Evolutionary conservation across 2,113 vertebrate genomes (phyloP), one percentile per base, ranked within the genome.

Genomic region (Chionis minor): DNA sequence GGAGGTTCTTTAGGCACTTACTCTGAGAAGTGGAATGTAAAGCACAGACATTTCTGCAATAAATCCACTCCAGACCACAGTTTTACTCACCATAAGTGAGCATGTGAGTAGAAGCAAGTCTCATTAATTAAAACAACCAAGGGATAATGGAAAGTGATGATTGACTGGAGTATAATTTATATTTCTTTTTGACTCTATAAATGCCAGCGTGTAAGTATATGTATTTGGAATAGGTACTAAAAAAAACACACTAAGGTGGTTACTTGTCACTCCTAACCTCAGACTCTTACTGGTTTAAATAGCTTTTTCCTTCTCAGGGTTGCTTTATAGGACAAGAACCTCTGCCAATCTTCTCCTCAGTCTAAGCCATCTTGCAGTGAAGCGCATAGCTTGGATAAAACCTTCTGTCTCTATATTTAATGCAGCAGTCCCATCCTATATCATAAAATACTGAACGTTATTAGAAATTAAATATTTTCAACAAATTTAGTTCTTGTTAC

Each of bases 401-500:
- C 4, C 14, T 52, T 86, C 6, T 47, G 22, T 49, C 4, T 56
- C 6, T 24, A 19, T 67, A 55, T 80, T 51, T 72, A 83, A 44
- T n/a, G 12, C 9, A 42, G 3, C 1, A 4, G 51, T 7, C 14
- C 3, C 18, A 61, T 52, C n/a, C 30, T 38, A 5, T 45, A 12
- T 66, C 14, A 73, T 24, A 92, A 84, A 82, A 77, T 69, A 80
- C 10, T 49, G 10, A 70, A 56, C 35, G 74, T 71, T 33, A 32
- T 82, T 27, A 85, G 58, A 80, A 96, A 69, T 54, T 5, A 44
- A 69, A 49, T 2, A 38, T 45, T 86, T 93, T 40, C 22, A 56
- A 38, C 5, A 69, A 58, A 65, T 85, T 49, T 67, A 1, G 14
- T 56, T 81, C 7, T 61, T 73, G 28, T 80, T 89, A 26, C 32